These are phyloP conservation scores for Laupala kohalensis DNA, from an alignment of 1,140 invertebrate genomes.

Conservation along the genomic window DNA sequence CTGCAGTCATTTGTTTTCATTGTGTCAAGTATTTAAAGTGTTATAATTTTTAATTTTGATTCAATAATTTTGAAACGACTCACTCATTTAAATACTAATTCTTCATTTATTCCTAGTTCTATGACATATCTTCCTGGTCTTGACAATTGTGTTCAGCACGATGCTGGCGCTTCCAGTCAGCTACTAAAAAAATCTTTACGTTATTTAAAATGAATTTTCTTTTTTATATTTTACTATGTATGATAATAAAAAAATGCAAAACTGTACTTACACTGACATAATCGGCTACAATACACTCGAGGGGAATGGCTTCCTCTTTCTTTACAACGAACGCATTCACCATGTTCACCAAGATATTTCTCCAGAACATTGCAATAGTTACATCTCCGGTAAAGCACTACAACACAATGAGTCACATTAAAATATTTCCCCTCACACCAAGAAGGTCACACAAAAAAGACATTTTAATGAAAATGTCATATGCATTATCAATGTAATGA, in stretches of 20 bases:
- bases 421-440: too few species aligned
- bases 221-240: too few species aligned
- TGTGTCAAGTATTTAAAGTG: too few species aligned
- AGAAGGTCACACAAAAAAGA: background rate
- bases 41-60: too few species aligned
- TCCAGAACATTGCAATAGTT: background rate
- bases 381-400: background rate
- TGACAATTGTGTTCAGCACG: background rate
- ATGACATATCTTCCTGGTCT: background rate
- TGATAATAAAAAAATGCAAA: background rate
- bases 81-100: too few species aligned
- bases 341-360: background rate
- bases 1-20: too few species aligned
- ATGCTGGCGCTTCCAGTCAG: background rate
- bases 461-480: background rate
- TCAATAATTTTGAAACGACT: too few species aligned
- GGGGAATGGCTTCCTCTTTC: background rate
- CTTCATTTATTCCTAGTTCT: too few species aligned
- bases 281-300: background rate
- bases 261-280: background rate
- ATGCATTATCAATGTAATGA: too few species aligned
- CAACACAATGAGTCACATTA: too few species aligned
- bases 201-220: too few species aligned
- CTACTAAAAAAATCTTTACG: background rate
- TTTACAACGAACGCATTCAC: background rate